These are phyloP conservation scores for Cheiracanthium punctorium DNA, from an alignment of 2,888 invertebrate species.

Conservation along the genomic window DNA sequence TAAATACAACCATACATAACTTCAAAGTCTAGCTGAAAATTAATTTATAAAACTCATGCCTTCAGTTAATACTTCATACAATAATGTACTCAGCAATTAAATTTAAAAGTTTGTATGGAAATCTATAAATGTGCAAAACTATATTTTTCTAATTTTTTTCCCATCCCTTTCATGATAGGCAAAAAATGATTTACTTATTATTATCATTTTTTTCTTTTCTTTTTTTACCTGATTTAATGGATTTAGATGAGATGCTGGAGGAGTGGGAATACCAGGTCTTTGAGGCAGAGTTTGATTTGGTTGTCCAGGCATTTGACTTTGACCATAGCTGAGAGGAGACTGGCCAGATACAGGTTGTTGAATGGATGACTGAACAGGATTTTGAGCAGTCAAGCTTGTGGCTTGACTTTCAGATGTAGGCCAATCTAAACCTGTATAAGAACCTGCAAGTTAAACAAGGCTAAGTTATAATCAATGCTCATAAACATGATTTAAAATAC, in stretches of 20 bases:
- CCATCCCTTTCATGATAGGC: background rate
- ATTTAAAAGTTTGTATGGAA: no score
- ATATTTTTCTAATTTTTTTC: no score
- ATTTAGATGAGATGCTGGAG: slow-evolving; percentile 59
- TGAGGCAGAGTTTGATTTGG: slow-evolving; percentile 52
- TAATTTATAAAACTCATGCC: no score
- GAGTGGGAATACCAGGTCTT: slow-evolving; percentile 59
- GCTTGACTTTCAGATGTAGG: slow-evolving; percentile 32
- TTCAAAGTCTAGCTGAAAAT: no score
- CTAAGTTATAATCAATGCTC: background rate
- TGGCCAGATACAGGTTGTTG: slow-evolving; percentile 42
- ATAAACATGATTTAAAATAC: background rate
- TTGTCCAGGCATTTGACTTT: slow-evolving; percentile 41
- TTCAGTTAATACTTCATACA: no score
- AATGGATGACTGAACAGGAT: slow-evolving; percentile 40
- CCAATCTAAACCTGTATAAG: slow-evolving; percentile 49
- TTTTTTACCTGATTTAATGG: slow-evolving; percentile 70
- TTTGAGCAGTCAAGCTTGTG: slow-evolving; percentile 30
- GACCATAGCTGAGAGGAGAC: slow-evolving; percentile 38
- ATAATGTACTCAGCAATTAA: no score
- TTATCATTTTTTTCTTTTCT: no score
- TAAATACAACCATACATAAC: no score
- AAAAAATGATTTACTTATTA: background rate
- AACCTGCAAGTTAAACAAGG: slow-evolving; percentile 27
- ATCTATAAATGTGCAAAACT: no score